A percentile compares a stretch with the other conserved stretches of the same genome.
These are phyloP conservation scores for Xanthorhoe designata DNA, from an alignment of 2,888 invertebrate species.

Conservation along the genomic window DNA sequence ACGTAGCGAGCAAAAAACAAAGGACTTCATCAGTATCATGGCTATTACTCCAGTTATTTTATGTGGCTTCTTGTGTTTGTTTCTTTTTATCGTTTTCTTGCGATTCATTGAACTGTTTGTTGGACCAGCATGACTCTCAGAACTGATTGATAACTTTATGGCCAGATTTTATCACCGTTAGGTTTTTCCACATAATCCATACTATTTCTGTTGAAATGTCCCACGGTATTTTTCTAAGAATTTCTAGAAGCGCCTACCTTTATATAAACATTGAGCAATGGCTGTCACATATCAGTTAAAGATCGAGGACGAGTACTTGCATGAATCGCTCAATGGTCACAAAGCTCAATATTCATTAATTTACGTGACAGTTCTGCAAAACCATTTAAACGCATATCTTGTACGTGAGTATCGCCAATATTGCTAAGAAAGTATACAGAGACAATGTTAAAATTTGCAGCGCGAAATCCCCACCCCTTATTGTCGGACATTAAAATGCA, in stretches of 20 bases:
- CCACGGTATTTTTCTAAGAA: not conserved
- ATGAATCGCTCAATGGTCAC: slow-evolving; percentile 58
- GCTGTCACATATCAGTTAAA: slow-evolving; percentile 56
- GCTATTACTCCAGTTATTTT: slow-evolving; percentile 40
- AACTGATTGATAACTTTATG: not conserved
- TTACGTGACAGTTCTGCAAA: slow-evolving; percentile 71
- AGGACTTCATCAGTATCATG: slow-evolving; percentile 45
- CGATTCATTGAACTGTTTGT: slow-evolving; percentile 14
- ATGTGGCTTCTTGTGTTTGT: slow-evolving; percentile 31
- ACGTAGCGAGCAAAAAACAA: slow-evolving; percentile 59
- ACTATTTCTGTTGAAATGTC: not conserved
- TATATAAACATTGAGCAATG: slow-evolving; percentile 22
- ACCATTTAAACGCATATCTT: slow-evolving; percentile 64
- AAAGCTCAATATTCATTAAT: slow-evolving; percentile 70
- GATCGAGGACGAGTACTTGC: slow-evolving; percentile 57
- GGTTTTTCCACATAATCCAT: not conserved
- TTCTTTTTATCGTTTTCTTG: slow-evolving; percentile 19
- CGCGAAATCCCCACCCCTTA: slow-evolving; percentile 43
- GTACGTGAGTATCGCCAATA: slow-evolving; percentile 57
- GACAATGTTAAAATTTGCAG: slow-evolving; percentile 49
- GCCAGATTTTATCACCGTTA: not conserved
- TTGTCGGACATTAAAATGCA: slow-evolving; percentile 31
- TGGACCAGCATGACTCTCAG: not conserved
- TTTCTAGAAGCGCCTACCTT: not conserved
- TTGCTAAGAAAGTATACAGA: slow-evolving; percentile 55